Conservation (phyloP, 2,797 vertebrate species). For the Delichon dasypus region DNA sequence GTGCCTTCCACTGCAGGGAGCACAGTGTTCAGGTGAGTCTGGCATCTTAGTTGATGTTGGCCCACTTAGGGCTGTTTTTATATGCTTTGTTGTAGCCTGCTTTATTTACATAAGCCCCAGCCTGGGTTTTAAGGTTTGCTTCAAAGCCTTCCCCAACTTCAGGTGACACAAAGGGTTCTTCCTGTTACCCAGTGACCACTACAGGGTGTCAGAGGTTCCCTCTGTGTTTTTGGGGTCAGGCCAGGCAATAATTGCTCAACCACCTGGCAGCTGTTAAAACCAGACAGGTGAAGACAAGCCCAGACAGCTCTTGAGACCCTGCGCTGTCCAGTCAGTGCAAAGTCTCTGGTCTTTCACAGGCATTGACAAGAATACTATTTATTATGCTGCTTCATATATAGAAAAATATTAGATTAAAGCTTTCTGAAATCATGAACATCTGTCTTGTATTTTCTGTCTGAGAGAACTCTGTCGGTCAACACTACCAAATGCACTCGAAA, state of each 20-base stretch:
- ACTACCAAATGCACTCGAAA: neutral
- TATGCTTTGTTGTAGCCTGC: neutral
- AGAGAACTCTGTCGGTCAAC: neutral
- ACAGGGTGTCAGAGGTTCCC: rapidly evolving
- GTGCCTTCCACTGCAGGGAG: neutral
- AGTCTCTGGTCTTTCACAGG: neutral
- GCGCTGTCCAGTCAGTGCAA: neutral
- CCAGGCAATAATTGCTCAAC: neutral
- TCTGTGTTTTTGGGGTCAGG: neutral
- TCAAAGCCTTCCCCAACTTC: neutral
- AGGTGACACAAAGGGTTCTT: neutral
- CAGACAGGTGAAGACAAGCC: neutral
- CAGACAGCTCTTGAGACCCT: neutral
- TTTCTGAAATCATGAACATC: conserved; percentile 20
- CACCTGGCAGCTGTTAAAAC: neutral
- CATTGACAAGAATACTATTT: neutral
- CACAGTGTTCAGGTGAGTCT: neutral
- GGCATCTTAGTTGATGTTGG: neutral
- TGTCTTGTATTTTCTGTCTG: conserved; percentile 11
- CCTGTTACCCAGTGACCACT: neutral
- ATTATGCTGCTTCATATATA: neutral
- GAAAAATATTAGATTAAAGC: conserved; percentile 15
- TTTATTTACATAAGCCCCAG: neutral
- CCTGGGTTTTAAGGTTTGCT: neutral
- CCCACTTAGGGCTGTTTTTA: neutral